Conservation (phyloP, 2,113 vertebrate species). For the Platysteira castanea region DNA sequence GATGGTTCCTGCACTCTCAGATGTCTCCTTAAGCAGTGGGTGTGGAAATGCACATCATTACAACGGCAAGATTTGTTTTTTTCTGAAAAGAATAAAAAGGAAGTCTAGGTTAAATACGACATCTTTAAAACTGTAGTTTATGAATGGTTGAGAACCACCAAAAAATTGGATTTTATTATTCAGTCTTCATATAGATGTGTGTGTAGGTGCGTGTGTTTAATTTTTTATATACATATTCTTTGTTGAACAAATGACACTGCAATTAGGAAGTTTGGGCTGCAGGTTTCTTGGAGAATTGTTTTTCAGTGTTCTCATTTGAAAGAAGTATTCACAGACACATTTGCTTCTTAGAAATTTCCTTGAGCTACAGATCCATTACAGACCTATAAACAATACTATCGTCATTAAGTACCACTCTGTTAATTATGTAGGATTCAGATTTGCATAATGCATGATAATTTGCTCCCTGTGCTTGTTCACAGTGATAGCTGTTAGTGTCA, state of each 20-base stretch:
- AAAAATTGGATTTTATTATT: not conserved
- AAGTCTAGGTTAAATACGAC: not conserved
- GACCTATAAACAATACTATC: not conserved
- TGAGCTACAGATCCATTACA: not conserved
- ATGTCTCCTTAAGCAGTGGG: not conserved
- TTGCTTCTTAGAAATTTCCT: not conserved
- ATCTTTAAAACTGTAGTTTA: not conserved
- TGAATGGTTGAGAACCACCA: not conserved
- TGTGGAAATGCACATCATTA: not conserved
- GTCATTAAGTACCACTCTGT: not conserved
- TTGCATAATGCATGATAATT: not conserved
- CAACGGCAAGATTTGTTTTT: not conserved
- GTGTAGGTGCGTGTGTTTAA: rapidly evolving
- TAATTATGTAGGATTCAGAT: not conserved
- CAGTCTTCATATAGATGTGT: not conserved
- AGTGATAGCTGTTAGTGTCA: not conserved
- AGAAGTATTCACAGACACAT: not conserved
- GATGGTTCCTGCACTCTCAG: not conserved
- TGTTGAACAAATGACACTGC: not conserved
- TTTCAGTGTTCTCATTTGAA: not conserved
- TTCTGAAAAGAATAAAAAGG: not conserved
- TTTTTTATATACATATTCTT: not conserved
- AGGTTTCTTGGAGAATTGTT: not conserved
- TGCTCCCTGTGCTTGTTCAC: not conserved
- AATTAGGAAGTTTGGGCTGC: not conserved